These are phyloP conservation scores for Apostichopus californicus DNA, from an alignment of 35 echinoderm and acorn worm species.

Conservation along the genomic window DNA sequence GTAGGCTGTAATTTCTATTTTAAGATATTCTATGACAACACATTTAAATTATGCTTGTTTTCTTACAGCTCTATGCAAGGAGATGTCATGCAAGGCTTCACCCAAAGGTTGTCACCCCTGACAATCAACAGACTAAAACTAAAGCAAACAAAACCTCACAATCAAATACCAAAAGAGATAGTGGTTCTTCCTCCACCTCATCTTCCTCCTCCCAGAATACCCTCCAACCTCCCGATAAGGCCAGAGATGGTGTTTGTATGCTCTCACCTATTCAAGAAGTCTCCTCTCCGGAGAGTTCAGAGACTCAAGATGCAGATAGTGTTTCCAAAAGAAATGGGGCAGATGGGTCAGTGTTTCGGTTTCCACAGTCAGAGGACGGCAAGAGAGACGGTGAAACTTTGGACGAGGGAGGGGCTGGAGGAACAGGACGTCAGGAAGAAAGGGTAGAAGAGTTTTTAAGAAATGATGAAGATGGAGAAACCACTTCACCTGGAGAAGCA, in stretches of 20 bases:
- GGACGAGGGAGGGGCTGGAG: conserved; percentile 14
- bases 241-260: conserved; percentile 43
- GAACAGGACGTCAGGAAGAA: conserved; percentile 3
- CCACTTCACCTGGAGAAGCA: conserved; percentile 67
- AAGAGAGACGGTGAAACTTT: conserved; percentile 25
- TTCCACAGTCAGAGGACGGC: neutral
- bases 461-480: conserved; percentile 56
- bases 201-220: conserved; percentile 42
- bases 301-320: conserved; percentile 45
- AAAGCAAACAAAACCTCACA: conserved; percentile 42
- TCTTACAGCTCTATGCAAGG: conserved; percentile 46
- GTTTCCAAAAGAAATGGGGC: conserved; percentile 4
- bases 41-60: too few species aligned
- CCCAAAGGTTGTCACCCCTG: conserved; percentile 45
- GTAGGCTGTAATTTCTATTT: too few species aligned
- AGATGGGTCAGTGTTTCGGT: neutral
- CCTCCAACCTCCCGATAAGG: conserved; percentile 52
- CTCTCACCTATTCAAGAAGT: conserved; percentile 92
- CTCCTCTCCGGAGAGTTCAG: conserved; percentile 88
- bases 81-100: conserved; percentile 47
- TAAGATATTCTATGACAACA: too few species aligned
- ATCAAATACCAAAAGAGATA: conserved; percentile 43
- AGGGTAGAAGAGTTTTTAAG: conserved; percentile 2
- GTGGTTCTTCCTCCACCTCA: conserved; percentile 18
- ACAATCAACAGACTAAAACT: conserved; percentile 24